phyloP scores from a whole-genome alignment of 2,113 vertebrate species.

The Melanerpes aurifrons region DNA sequence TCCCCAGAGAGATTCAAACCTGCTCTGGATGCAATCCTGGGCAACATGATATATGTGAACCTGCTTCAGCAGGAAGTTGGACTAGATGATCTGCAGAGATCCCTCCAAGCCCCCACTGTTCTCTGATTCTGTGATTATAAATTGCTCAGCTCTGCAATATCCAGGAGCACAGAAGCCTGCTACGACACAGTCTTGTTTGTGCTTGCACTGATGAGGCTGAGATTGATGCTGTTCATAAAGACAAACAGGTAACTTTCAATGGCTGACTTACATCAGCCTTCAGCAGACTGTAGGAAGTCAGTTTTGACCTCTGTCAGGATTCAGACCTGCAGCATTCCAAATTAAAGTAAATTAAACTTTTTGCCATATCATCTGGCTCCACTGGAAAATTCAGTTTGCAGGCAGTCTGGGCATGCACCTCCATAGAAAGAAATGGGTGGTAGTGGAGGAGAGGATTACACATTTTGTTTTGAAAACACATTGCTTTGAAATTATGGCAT shows the following conservation, averaged over 20 bases:
- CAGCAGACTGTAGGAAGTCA: slow-evolving; percentile 24
- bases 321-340: slow-evolving; percentile 31
- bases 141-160: slow-evolving; percentile 11
- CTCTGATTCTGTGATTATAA: neutral
- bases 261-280: slow-evolving; percentile 8
- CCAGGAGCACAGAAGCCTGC: neutral
- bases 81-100: too few species aligned
- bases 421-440: neutral
- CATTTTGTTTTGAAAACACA: neutral
- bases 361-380: neutral
- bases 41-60: too few species aligned
- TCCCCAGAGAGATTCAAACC: too few species aligned
- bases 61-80: too few species aligned
- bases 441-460: neutral
- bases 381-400: neutral
- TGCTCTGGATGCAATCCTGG: too few species aligned
- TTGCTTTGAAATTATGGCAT: neutral
- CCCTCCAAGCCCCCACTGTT: too few species aligned
- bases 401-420: neutral
- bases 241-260: slow-evolving; percentile 11
- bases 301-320: slow-evolving; percentile 34
- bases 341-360: slow-evolving; percentile 42
- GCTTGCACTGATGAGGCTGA: neutral
- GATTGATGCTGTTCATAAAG: slow-evolving; percentile 48
- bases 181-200: neutral